Percentiles rank a stretch among this genome's conserved stretches.
phyloP scores from a whole-genome alignment of 2,113 vertebrate species.

The Anolis carolinensis region DNA sequence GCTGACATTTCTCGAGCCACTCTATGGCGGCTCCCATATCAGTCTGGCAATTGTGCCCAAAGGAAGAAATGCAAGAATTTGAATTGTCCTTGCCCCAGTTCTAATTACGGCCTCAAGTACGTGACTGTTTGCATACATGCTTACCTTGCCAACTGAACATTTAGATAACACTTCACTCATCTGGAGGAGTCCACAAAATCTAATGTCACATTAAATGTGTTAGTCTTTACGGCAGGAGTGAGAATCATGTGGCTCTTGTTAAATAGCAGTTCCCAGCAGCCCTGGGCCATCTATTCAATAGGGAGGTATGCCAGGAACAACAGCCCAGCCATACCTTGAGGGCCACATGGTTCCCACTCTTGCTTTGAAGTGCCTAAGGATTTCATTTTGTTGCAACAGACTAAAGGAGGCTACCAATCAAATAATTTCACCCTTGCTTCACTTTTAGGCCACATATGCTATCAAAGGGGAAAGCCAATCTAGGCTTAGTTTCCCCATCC shows the following conservation, averaged over 20 bases:
- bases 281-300: neutral
- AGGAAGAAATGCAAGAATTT: constrained; percentile 18
- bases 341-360: neutral
- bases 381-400: neutral
- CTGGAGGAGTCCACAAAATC: neutral
- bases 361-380: neutral
- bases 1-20: neutral
- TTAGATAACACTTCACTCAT: neutral
- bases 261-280: neutral
- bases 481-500: neutral
- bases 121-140: neutral
- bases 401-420: neutral
- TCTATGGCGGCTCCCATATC: neutral
- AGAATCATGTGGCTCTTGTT: neutral
- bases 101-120: neutral
- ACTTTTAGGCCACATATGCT: too few relatives aligned
- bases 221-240: neutral
- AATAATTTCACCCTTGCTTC: neutral
- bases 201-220: neutral
- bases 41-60: neutral
- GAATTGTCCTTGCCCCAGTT: neutral
- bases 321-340: neutral
- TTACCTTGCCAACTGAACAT: neutral
- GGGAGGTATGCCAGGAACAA: neutral
- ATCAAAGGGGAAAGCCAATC: neutral